These are phyloP conservation scores for Equus przewalskii DNA, from an alignment of 2,113 vertebrate species.

Conservation along the genomic window DNA sequence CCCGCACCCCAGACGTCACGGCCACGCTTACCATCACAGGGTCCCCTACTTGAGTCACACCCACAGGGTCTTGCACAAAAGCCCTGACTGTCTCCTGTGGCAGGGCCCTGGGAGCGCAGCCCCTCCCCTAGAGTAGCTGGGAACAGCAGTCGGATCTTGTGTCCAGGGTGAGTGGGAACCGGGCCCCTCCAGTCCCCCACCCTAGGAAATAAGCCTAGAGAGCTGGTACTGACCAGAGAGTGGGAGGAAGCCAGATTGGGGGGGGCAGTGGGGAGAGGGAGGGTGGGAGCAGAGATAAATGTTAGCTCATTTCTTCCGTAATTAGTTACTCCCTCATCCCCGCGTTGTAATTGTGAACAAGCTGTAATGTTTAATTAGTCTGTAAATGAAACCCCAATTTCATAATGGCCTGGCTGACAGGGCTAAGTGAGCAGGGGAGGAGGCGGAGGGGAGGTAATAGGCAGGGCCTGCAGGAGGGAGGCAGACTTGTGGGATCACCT, in stretches of 20 bases:
- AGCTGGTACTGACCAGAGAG: slow-evolving; percentile 74
- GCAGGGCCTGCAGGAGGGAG: slow-evolving; percentile 85
- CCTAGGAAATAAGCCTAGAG: slow-evolving; percentile 45
- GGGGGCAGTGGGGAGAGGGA: slow-evolving; percentile 55
- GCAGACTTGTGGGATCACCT: slow-evolving; percentile 85
- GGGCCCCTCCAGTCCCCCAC: not conserved
- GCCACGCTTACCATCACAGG: not conserved
- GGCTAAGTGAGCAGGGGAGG: slow-evolving; percentile 90
- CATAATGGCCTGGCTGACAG: slow-evolving; percentile 91
- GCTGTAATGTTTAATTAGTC: slow-evolving; percentile 98
- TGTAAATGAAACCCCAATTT: slow-evolving; percentile 94
- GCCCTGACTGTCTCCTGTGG: not conserved
- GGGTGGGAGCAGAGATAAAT: slow-evolving; percentile 90
- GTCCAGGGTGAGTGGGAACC: not conserved
- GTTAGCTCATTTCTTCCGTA: slow-evolving; percentile 94
- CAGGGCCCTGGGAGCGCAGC: not conserved
- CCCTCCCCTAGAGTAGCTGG: not conserved
- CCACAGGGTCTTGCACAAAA: not conserved
- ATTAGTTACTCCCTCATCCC: slow-evolving; percentile 95
- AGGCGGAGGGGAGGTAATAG: slow-evolving; percentile 86
- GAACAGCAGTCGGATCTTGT: not conserved
- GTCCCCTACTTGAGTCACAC: not conserved
- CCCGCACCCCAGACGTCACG: not conserved
- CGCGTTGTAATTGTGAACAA: slow-evolving; percentile 93
- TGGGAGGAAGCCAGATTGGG: slow-evolving; percentile 57